These are phyloP conservation scores for Anomalospiza imberbis DNA, from an alignment of 2,797 vertebrate species.

Conservation along the genomic window DNA sequence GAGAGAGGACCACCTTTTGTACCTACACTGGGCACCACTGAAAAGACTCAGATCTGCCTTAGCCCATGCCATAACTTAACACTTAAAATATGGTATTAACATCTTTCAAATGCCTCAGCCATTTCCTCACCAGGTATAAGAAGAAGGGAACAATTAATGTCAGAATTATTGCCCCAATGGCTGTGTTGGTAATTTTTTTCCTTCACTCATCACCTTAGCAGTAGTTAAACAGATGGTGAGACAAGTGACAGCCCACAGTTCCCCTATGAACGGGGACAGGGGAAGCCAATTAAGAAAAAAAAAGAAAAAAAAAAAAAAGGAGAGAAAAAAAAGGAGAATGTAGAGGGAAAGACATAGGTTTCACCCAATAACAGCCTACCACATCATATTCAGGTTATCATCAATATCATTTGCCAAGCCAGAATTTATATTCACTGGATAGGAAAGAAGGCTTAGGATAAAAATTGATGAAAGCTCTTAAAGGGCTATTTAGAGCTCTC, in stretches of 20 bases:
- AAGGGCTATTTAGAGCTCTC: neutral
- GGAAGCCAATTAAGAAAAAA: neutral
- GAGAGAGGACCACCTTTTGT: neutral
- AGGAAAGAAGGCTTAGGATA: neutral
- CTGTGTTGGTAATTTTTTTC: neutral
- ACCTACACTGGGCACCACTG: neutral
- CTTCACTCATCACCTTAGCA: neutral
- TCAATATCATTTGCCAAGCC: neutral
- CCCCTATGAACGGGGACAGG: neutral
- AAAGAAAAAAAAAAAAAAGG: neutral
- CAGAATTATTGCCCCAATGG: neutral
- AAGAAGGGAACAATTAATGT: neutral
- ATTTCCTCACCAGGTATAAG: neutral
- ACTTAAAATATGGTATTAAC: neutral
- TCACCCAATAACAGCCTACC: neutral
- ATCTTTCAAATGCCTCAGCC: neutral
- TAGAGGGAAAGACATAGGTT: neutral
- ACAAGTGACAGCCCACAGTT: neutral
- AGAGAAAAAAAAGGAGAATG: neutral
- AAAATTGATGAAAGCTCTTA: neutral
- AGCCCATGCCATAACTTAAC: neutral
- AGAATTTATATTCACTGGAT: neutral
- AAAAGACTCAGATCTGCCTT: neutral
- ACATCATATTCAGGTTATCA: neutral
- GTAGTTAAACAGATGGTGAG: neutral